Conservation (phyloP, 2,113 vertebrate species). For the Leptosomus discolor region DNA sequence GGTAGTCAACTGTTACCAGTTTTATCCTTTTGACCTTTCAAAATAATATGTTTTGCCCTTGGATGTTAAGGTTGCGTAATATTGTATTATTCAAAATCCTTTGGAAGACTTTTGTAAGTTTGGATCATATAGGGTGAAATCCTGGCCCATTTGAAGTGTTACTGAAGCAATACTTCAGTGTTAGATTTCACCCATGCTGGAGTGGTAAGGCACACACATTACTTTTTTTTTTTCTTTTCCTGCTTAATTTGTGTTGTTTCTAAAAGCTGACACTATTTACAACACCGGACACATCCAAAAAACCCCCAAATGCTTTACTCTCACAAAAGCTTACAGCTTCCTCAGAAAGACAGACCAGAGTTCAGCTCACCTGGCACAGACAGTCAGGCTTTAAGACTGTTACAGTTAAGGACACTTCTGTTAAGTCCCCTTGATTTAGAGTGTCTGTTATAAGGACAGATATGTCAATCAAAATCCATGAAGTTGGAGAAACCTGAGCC, state of each 20-base stretch:
- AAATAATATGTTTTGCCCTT: neutral
- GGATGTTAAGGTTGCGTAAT: neutral
- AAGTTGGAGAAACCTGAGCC: neutral
- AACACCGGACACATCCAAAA: neutral
- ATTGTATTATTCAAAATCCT: neutral
- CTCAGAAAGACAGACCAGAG: accelerated
- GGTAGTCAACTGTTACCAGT: neutral
- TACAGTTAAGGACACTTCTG: neutral
- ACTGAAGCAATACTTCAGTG: neutral
- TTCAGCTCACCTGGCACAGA: neutral
- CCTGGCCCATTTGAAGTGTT: neutral
- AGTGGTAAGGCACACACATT: neutral
- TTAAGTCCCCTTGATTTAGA: slow-evolving; percentile 28
- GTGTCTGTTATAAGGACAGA: neutral
- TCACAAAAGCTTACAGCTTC: neutral
- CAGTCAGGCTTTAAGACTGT: neutral
- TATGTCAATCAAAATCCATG: slow-evolving; percentile 10
- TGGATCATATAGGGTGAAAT: neutral
- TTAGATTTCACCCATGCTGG: neutral
- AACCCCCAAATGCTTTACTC: neutral
- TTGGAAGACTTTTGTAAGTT: neutral
- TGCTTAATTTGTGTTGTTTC: neutral
- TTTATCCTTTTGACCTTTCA: slow-evolving; percentile 16
- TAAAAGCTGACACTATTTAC: neutral
- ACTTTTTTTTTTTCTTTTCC: neutral